phyloP scores from a whole-genome alignment of 2,888 invertebrate genomes.

The Lasioglossum malachurum region DNA sequence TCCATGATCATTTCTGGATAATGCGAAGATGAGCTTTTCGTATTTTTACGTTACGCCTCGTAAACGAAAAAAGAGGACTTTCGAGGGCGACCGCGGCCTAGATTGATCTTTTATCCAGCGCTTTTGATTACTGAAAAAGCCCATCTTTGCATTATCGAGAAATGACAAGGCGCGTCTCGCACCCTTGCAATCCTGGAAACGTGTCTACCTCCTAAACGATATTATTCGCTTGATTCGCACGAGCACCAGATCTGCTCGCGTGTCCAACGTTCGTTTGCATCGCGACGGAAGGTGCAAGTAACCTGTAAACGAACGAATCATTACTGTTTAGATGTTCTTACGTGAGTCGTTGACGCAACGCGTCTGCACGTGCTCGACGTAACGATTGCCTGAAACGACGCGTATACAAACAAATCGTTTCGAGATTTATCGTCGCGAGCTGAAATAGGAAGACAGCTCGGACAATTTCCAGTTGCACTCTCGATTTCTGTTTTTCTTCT shows the following conservation, averaged over 20 bases:
- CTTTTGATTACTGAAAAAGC: too few species aligned
- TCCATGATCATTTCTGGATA: too few species aligned
- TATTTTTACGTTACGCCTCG: too few species aligned
- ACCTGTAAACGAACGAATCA: slow-evolving; percentile 51
- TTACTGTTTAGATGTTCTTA: slow-evolving; percentile 61
- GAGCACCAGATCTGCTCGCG: too few species aligned
- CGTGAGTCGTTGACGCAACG: slow-evolving; percentile 54
- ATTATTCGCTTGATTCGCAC: neutral
- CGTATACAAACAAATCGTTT: neutral
- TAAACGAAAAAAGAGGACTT: too few species aligned
- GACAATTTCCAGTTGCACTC: neutral
- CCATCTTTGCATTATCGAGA: too few species aligned
- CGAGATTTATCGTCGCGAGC: neutral
- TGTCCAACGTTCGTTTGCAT: neutral
- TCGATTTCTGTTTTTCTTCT: neutral
- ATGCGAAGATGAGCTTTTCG: too few species aligned
- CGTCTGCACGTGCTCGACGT: slow-evolving; percentile 48
- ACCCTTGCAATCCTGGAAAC: too few species aligned
- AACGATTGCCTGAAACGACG: slow-evolving; percentile 39
- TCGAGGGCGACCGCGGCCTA: too few species aligned
- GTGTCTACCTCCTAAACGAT: neutral
- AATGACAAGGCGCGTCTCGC: too few species aligned
- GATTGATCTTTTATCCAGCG: too few species aligned
- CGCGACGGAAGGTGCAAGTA: slow-evolving; percentile 36
- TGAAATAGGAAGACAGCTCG: slow-evolving; percentile 7